Evolutionary conservation across 2,888 invertebrate species (phyloP), one percentile per base, ranked within the genome.

Genomic region (Cephus runcator): DNA sequence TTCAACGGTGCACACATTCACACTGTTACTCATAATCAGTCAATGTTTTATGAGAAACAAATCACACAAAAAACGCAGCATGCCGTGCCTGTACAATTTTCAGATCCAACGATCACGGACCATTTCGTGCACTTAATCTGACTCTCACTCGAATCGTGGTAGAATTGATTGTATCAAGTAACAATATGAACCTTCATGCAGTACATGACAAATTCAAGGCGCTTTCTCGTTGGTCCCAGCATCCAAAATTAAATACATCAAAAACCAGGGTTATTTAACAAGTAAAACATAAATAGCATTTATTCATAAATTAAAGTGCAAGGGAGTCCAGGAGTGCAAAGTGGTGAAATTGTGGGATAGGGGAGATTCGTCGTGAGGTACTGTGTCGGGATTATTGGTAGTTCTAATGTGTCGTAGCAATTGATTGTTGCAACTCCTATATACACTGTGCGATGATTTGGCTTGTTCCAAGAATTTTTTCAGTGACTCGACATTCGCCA

Each of bases 391-490:
- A 56, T 56, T 56, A 79, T 78, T 73, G 80, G 77, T 79, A 30
- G 73, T 71, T 36, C 77, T 69, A 80, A 76, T 69, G 77, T 36
- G 40, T 31, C 73, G 73, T 73, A 73, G 23, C 33, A 30, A 78
- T 73, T 77, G 78, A 71, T 79, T 69, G n/a, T 73, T 74, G 69
- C 40, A 75, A 23, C 74, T 69, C 30, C 31, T 73, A 40, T 40
- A 73, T 81, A 82, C 82, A 82, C 74, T 69, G 80, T 78, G 77
- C 79, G 79, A 81, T 77, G 75, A 75, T 69, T 69, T 69, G 76
- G 81, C 71, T 71, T 71, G 71, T 33, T 34, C 33, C 71, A 33
- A 12, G 71, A 69, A 31, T 40, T 34, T 68, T 73, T 36, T 76
- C 35, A 36, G 68, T 79, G 76, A 76, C 77, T 77, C 30, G 75